A percentile compares a stretch with the other conserved stretches of the same genome.
phyloP scores from a whole-genome alignment of 2,113 vertebrate genomes.

The Galemys pyrenaicus region DNA sequence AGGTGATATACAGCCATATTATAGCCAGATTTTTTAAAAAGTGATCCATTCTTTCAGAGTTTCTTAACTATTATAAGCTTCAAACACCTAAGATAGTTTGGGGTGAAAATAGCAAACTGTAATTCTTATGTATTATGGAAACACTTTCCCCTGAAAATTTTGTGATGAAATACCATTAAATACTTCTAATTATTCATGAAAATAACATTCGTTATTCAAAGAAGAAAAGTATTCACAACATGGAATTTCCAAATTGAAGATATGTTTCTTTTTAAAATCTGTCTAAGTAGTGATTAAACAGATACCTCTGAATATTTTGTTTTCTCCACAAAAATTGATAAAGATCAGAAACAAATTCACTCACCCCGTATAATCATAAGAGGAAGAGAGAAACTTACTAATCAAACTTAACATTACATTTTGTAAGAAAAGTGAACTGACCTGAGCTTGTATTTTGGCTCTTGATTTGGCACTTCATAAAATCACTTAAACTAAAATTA shows the following conservation, averaged over 20 bases:
- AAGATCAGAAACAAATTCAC: slow-evolving; percentile 22
- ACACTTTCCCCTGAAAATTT: neutral
- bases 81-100: slow-evolving; percentile 31
- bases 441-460: neutral
- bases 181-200: slow-evolving; percentile 10
- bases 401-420: neutral
- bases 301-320: neutral
- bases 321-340: neutral
- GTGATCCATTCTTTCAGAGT: neutral
- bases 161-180: neutral
- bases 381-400: neutral
- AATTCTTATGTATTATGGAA: slow-evolving; percentile 27
- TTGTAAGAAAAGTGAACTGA: neutral
- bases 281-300: neutral
- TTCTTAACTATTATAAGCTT: neutral
- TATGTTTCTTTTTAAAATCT: neutral
- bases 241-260: neutral
- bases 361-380: neutral
- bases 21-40: neutral
- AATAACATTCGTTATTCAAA: neutral
- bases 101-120: neutral
- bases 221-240: neutral
- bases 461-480: slow-evolving; percentile 19
- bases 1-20: neutral
- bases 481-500: neutral